Percentiles rank a stretch among this genome's conserved stretches.
These are phyloP conservation scores for Oxytorus armatus DNA, from an alignment of 2,888 invertebrate genomes.

Conservation along the genomic window DNA sequence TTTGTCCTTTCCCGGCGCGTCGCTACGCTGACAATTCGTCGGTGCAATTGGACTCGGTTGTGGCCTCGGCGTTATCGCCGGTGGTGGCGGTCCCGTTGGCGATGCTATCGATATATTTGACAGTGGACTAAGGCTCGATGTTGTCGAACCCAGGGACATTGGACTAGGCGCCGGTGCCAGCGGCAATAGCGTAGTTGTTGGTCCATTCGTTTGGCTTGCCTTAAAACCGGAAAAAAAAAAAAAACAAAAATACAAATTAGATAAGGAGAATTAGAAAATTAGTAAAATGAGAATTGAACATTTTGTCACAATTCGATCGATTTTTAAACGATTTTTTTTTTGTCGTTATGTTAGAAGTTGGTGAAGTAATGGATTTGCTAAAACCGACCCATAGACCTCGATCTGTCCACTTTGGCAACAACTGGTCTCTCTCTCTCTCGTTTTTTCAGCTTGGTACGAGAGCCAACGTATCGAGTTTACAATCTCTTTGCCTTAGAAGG, in stretches of 20 bases:
- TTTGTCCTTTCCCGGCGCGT: constrained; percentile 88
- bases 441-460: constrained; percentile 29
- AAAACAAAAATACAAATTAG: constrained; percentile 22
- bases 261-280: constrained; percentile 17
- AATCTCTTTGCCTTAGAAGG: constrained; percentile 69
- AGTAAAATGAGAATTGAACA: not conserved
- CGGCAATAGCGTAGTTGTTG: constrained; percentile 85
- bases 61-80: constrained; percentile 85
- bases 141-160: constrained; percentile 87
- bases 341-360: constrained; percentile 29
- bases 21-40: constrained; percentile 87
- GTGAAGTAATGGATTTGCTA: constrained; percentile 49
- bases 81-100: constrained; percentile 86
- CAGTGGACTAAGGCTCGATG: constrained; percentile 89
- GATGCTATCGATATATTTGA: constrained; percentile 88
- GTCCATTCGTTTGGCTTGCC: constrained; percentile 81
- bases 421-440: constrained; percentile 55
- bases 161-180: constrained; percentile 86
- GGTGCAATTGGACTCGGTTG: constrained; percentile 83
- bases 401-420: constrained; percentile 66
- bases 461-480: constrained; percentile 58
- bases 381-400: constrained; percentile 66
- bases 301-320: too few species aligned
- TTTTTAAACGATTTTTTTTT: constrained; percentile 2
- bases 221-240: constrained; percentile 63